Conservation (phyloP, 2,797 vertebrate genomes). For the Eulemur mongoz region DNA sequence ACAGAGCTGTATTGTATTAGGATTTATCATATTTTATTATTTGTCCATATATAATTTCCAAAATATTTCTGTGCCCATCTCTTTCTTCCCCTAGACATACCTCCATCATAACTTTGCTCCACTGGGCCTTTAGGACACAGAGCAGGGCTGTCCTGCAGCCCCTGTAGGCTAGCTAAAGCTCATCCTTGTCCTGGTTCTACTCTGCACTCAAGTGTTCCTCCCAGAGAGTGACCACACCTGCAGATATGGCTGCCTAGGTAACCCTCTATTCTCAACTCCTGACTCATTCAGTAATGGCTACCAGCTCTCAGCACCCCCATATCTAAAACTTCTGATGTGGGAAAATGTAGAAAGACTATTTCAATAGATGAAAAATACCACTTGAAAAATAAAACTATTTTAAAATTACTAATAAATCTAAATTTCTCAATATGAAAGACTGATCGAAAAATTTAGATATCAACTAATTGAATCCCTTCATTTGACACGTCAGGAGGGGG, state of each 20-base stretch:
- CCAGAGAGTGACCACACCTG: background rate
- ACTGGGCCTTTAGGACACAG: background rate
- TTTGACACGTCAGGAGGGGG: background rate
- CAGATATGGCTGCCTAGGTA: background rate
- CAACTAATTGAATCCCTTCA: background rate
- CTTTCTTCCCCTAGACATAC: background rate
- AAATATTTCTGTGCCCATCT: background rate
- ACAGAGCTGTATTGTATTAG: background rate
- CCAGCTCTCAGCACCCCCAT: background rate
- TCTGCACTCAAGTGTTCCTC: background rate
- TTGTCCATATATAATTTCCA: background rate
- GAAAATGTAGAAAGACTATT: background rate
- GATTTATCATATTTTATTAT: background rate
- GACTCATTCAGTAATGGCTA: background rate
- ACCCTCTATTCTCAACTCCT: background rate
- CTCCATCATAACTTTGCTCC: background rate
- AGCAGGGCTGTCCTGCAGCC: background rate
- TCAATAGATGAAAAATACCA: background rate
- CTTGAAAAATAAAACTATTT: slow-evolving; percentile 1
- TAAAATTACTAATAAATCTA: background rate
- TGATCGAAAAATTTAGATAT: background rate
- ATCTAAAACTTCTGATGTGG: background rate
- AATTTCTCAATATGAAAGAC: background rate
- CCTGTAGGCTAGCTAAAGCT: background rate
- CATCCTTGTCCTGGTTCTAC: background rate